These are phyloP conservation scores for Leptogaster cylindrica DNA, from an alignment of 2,888 invertebrate species.

Conservation along the genomic window DNA sequence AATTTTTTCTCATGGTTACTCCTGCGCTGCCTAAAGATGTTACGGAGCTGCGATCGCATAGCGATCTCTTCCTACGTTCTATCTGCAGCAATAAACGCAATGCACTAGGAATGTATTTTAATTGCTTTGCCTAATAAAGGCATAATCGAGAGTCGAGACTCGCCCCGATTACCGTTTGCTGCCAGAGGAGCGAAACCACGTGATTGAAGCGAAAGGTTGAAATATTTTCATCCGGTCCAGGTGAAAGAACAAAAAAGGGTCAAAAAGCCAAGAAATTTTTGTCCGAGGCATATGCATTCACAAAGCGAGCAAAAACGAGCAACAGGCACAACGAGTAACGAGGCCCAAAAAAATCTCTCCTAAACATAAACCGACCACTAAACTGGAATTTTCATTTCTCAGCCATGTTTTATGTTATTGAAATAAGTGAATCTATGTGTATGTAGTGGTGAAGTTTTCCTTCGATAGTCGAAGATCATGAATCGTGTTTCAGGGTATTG, in stretches of 20 bases:
- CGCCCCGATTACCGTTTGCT: too few species aligned
- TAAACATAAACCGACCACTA: slow-evolving; percentile 45
- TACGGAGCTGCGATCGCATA: too few species aligned
- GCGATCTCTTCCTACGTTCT: too few species aligned
- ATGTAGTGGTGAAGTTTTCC: slow-evolving; percentile 17
- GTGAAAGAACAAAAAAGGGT: slow-evolving; percentile 22
- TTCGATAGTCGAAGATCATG: neutral
- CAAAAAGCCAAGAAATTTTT: slow-evolving; percentile 30
- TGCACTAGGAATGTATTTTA: too few species aligned
- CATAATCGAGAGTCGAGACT: neutral
- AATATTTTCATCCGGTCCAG: slow-evolving; percentile 41
- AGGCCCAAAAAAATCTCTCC: slow-evolving; percentile 31
- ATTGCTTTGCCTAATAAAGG: too few species aligned
- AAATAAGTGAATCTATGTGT: neutral
- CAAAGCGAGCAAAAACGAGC: neutral
- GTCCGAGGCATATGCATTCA: neutral
- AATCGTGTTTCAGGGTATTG: slow-evolving; percentile 14
- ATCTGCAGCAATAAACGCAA: too few species aligned
- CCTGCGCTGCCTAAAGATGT: too few species aligned
- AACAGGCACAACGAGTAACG: slow-evolving; percentile 11
- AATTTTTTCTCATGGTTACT: too few species aligned
- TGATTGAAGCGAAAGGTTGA: slow-evolving; percentile 41
- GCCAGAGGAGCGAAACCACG: too few species aligned
- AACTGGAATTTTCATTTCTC: slow-evolving; percentile 45
- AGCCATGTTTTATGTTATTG: slow-evolving; percentile 28